phyloP scores from a whole-genome alignment of 2,113 vertebrate species.

The Oreochromis spilurus region DNA sequence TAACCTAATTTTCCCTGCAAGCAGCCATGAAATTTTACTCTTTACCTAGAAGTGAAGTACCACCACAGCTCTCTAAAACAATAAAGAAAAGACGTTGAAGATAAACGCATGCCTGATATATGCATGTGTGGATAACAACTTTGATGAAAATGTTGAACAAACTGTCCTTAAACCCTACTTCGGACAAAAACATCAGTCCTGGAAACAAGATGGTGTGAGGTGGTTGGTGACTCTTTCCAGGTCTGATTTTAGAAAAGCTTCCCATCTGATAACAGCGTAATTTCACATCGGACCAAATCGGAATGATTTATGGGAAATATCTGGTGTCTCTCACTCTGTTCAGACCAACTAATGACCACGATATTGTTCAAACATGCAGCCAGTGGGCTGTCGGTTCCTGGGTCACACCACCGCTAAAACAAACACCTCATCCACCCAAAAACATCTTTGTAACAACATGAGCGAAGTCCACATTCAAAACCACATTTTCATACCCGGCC shows the following conservation, averaged over 20 bases:
- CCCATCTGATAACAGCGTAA: conserved; percentile 16
- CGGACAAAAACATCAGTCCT: background rate
- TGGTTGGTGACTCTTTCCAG: background rate
- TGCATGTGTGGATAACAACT: background rate
- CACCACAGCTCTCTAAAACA: fast-evolving
- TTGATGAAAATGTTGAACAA: background rate
- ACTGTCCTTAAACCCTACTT: background rate
- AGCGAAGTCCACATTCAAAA: background rate
- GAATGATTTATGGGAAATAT: conserved; percentile 47
- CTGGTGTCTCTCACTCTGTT: conserved; percentile 26
- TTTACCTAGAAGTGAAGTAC: background rate
- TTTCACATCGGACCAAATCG: conserved; percentile 12
- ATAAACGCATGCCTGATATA: fast-evolving
- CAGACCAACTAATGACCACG: background rate
- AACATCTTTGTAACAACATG: conserved; percentile 22
- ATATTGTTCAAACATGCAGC: background rate
- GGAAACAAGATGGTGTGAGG: background rate
- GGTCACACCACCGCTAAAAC: conserved; percentile 18
- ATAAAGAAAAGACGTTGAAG: background rate
- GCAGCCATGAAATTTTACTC: background rate
- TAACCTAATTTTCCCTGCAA: background rate
- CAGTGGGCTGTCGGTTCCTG: background rate
- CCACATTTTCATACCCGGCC: background rate
- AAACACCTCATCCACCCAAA: conserved; percentile 24
- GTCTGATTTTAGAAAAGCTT: background rate